Base-by-base conservation (phyloP, 2,797 vertebrate species). In the Pipistrellus nathusii region DNA sequence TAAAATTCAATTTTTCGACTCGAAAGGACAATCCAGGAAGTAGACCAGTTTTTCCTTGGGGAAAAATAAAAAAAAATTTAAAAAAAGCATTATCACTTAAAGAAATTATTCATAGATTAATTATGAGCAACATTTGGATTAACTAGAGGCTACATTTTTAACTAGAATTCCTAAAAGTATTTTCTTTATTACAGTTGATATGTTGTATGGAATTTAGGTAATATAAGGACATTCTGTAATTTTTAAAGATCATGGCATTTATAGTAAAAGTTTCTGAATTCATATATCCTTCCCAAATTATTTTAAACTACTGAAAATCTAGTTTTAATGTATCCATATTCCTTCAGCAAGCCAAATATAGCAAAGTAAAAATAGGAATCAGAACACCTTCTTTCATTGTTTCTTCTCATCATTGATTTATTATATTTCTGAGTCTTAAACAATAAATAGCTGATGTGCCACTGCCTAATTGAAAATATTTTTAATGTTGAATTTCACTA, bases 21-120 rank as follows among this genome's bases (percentile, higher is more conserved):
- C 18, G 98, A 99, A 87, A 99, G 98, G 35, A 99, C 98, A 68
- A 99, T 98, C 99, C 99, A 99, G 91, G 99, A 98, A 0, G 96
- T 98, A 44, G 98, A 98, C 99, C 99, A 99, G 96, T 99, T 99
- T 98, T 99, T 99, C 98, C 99, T 99, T 97, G 25, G 88, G 92
- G 59, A 2, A 93, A 92, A 55, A 83, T n/a, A 77, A 51, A 87
- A 59, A 23, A 38, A 38, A 35, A n/a, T n/a, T n/a, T n/a, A n/a
- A 35, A 91, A 90, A 75, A 41, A 93, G 0, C 5, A 35, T 51
- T 62, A 88, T 86, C 55, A 75, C 10, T 86, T 87, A 35, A 91
- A 92, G 57, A 93, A 91, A 66, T 84, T 14, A 90, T 64, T 53
- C 53, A 85, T 30, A 38, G 53, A 73, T 57, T 90, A 0, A 14